Evolutionary conservation across 2,113 vertebrate species (phyloP).

Genomic region (Solea solea): DNA sequence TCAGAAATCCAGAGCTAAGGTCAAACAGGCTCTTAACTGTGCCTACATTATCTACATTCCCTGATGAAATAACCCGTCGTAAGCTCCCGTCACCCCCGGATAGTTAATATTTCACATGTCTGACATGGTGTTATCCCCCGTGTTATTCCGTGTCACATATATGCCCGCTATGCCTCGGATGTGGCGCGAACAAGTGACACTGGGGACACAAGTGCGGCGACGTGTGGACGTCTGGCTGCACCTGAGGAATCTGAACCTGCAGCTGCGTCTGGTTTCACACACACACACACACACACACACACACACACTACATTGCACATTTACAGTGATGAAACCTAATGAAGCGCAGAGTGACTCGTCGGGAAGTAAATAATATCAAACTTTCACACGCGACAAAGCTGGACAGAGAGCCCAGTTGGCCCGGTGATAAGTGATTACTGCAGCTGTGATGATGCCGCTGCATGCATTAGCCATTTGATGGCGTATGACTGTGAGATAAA

Average conservation of each 20-base stretch:
- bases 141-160: neutral
- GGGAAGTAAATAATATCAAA: constrained; percentile 45
- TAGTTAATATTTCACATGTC: constrained; percentile 7
- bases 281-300: neutral
- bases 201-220: neutral
- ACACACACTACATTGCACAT: neutral
- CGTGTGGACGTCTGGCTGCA: constrained; percentile 39
- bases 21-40: neutral
- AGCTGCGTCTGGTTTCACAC: constrained; percentile 7
- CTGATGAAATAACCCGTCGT: neutral
- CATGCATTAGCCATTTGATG: constrained; percentile 22
- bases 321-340: constrained; percentile 45
- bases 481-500: constrained; percentile 15
- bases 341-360: constrained; percentile 26
- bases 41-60: neutral
- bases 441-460: constrained; percentile 28
- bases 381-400: constrained; percentile 32
- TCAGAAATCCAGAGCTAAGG: neutral
- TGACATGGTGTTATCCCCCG: too few species aligned
- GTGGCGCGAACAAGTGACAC: neutral
- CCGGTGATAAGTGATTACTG: constrained; percentile 48
- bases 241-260: constrained; percentile 28
- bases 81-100: neutral
- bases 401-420: constrained; percentile 29
- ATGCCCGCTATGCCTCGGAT: neutral